Evolutionary conservation across 2,113 vertebrate species (phyloP).

Genomic region (Oenanthe melanoleuca): DNA sequence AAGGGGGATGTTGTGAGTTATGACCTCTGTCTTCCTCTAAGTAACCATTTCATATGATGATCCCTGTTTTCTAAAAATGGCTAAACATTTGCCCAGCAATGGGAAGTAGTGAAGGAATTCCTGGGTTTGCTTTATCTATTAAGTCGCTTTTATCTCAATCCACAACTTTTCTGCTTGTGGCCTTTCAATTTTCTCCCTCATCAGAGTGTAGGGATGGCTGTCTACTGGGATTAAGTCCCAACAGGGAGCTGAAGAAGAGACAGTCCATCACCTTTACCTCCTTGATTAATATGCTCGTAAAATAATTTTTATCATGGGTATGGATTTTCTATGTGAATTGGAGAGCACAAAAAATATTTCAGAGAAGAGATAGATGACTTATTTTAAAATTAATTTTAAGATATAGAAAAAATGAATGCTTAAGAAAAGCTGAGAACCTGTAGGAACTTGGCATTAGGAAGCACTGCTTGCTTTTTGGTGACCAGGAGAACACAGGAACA

Average conservation of each 20-base stretch:
- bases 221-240: neutral
- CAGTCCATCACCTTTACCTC: neutral
- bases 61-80: neutral
- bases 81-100: neutral
- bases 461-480: neutral
- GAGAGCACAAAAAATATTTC: neutral
- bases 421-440: neutral
- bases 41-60: neutral
- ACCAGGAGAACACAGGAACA: neutral
- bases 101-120: neutral
- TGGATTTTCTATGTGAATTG: neutral
- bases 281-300: neutral
- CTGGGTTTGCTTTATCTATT: neutral
- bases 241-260: neutral
- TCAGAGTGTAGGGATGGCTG: neutral
- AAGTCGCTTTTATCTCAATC: neutral
- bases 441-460: neutral
- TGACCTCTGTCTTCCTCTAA: neutral
- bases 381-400: neutral
- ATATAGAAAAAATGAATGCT: neutral
- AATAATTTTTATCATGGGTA: neutral
- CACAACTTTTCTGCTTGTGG: neutral
- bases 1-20: neutral
- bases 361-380: neutral
- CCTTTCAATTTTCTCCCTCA: neutral